Evolutionary conservation across 2,888 invertebrate genomes (phyloP).

Genomic region (Megamerina dolium): DNA sequence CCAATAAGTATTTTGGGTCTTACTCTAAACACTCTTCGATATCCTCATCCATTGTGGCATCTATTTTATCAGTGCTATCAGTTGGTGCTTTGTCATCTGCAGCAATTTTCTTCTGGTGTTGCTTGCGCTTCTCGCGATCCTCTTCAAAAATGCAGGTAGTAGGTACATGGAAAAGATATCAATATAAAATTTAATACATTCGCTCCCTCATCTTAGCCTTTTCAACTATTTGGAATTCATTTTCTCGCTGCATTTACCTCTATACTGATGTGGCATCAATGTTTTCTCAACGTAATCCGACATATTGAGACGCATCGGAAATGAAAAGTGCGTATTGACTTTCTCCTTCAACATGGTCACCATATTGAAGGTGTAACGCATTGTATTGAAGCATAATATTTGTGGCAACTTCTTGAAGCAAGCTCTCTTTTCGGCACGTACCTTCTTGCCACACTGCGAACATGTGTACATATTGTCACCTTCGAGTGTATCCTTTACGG

Average conservation of each 20-base stretch:
- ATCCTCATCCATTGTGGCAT: constrained; percentile 48
- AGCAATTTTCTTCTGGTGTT: constrained; percentile 31
- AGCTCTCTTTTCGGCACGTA: constrained; percentile 88
- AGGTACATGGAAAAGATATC: not conserved
- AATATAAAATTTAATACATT: no score
- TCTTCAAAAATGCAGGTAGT: no score
- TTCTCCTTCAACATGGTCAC: constrained; percentile 95
- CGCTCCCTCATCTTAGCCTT: not conserved
- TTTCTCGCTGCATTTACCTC: constrained; percentile 59
- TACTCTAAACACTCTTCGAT: constrained; percentile 70
- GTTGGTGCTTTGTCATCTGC: constrained; percentile 24
- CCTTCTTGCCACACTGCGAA: constrained; percentile 91
- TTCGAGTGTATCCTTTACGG: constrained; percentile 92
- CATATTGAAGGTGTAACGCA: constrained; percentile 97
- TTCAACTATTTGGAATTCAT: not conserved
- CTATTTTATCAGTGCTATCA: constrained; percentile 25
- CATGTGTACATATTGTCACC: constrained; percentile 98
- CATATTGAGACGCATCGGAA: constrained; percentile 90
- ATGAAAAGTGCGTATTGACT: constrained; percentile 95
- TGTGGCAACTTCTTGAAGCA: constrained; percentile 91
- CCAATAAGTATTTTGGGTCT: constrained; percentile 29
- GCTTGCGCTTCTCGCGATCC: constrained; percentile 54
- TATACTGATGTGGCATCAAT: constrained; percentile 82
- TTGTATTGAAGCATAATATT: constrained; percentile 92
- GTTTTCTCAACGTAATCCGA: constrained; percentile 91